phyloP scores from a whole-genome alignment of 2,113 vertebrate genomes.

The Pleuronectes platessa region DNA sequence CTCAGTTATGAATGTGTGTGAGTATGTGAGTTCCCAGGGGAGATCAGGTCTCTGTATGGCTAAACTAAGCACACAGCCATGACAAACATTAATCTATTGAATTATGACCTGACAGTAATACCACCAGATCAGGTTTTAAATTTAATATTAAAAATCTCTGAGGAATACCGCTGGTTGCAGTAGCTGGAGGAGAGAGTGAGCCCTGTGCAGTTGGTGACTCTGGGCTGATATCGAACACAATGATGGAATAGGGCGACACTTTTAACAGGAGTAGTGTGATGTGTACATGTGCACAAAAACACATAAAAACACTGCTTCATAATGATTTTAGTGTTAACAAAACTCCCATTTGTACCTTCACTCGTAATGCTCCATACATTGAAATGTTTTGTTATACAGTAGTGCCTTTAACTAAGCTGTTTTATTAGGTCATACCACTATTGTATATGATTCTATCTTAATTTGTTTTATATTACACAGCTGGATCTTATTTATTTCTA shows the following conservation, averaged over 20 bases:
- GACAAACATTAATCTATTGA: conserved; percentile 71
- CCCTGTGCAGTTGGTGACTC: background rate
- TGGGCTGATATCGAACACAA: background rate
- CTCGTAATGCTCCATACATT: too few relatives aligned
- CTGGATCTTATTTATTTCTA: too few relatives aligned
- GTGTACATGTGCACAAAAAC: too few relatives aligned
- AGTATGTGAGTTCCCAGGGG: conserved; percentile 34
- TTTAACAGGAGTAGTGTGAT: too few relatives aligned
- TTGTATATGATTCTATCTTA: too few relatives aligned
- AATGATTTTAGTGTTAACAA: too few relatives aligned
- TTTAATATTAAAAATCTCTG: conserved; percentile 32
- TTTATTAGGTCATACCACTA: too few relatives aligned
- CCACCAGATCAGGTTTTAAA: conserved; percentile 28
- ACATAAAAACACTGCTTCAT: too few relatives aligned
- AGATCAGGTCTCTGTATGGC: conserved; percentile 56
- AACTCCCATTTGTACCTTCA: too few relatives aligned
- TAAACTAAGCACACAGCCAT: conserved; percentile 65
- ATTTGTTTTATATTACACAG: too few relatives aligned
- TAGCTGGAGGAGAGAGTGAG: background rate
- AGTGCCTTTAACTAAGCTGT: too few relatives aligned
- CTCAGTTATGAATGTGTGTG: conserved; percentile 50
- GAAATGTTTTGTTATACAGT: too few relatives aligned
- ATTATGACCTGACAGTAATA: conserved; percentile 63
- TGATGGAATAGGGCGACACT: background rate
- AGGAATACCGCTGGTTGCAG: conserved; percentile 14